Conservation (phyloP, 2,888 invertebrate species). For the Drosophila picticornis region DNA sequence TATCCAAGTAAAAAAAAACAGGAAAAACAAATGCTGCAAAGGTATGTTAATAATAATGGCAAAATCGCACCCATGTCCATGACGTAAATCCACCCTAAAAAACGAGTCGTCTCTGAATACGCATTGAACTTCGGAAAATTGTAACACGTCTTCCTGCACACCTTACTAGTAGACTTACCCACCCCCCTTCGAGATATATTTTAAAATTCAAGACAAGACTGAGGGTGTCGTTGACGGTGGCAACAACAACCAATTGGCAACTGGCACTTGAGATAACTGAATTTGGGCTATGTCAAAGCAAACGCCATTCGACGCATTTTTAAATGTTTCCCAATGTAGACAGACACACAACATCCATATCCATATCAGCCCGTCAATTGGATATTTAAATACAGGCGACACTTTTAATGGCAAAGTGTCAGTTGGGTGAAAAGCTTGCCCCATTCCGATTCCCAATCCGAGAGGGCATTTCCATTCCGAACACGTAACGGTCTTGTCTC, state of each 20-base stretch:
- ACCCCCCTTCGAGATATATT: constrained; percentile 35
- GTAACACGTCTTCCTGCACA: constrained; percentile 65
- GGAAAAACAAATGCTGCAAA: constrained; percentile 44
- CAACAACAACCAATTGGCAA: constrained; percentile 49
- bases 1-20: constrained; percentile 26
- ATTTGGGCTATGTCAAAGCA: constrained; percentile 59
- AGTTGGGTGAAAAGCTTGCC: constrained; percentile 17
- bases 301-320: constrained; percentile 60
- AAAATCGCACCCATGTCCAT: constrained; percentile 56
- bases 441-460: constrained; percentile 2
- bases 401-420: constrained; percentile 75
- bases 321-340: constrained; percentile 66
- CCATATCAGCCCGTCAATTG: constrained; percentile 61
- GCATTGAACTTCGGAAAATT: constrained; percentile 57
- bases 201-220: constrained; percentile 83
- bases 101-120: constrained; percentile 6
- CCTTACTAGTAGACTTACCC: constrained; percentile 36
- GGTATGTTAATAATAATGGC: constrained; percentile 57
- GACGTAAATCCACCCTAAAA: constrained; percentile 48
- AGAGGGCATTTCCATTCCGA: constrained; percentile 66
- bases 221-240: constrained; percentile 76
- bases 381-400: constrained; percentile 80
- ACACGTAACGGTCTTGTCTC: constrained; percentile 76
- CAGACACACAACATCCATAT: constrained; percentile 19
- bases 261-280: constrained; percentile 60